A percentile compares a stretch with the other conserved stretches of the same genome.
Conservation (phyloP, 2,797 vertebrate genomes). For the Sebastes paucispinis region DNA sequence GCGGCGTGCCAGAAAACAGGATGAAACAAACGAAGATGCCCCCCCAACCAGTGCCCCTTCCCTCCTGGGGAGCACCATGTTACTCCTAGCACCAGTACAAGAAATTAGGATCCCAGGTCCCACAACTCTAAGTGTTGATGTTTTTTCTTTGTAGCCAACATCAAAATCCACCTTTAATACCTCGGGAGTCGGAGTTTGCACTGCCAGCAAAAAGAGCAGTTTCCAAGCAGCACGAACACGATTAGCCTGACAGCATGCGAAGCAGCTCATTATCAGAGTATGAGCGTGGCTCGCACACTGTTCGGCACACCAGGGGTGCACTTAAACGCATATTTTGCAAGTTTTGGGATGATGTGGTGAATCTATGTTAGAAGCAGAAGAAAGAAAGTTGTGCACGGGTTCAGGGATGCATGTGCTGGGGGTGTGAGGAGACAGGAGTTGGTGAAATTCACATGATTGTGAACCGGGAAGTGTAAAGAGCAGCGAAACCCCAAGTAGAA, state of each 20-base stretch:
- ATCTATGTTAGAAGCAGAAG: too few relatives aligned
- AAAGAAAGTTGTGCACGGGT: too few relatives aligned
- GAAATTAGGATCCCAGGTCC: background rate
- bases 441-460: too few relatives aligned
- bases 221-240: background rate
- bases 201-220: background rate
- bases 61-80: background rate
- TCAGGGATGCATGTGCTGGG: too few relatives aligned
- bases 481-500: too few relatives aligned
- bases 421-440: too few relatives aligned
- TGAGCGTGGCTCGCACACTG: background rate
- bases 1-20: background rate
- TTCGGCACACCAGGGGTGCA: background rate
- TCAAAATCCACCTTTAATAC: background rate
- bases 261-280: background rate
- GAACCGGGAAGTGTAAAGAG: too few relatives aligned
- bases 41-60: background rate
- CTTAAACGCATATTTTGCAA: background rate
- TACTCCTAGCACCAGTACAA: background rate
- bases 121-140: background rate
- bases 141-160: background rate
- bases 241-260: slow-evolving; percentile 8
- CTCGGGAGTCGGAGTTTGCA: background rate
- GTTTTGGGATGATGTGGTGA: background rate
- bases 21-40: slow-evolving; percentile 16